phyloP scores from a whole-genome alignment of 2,888 invertebrate genomes.

The Vesta saturnalis region DNA sequence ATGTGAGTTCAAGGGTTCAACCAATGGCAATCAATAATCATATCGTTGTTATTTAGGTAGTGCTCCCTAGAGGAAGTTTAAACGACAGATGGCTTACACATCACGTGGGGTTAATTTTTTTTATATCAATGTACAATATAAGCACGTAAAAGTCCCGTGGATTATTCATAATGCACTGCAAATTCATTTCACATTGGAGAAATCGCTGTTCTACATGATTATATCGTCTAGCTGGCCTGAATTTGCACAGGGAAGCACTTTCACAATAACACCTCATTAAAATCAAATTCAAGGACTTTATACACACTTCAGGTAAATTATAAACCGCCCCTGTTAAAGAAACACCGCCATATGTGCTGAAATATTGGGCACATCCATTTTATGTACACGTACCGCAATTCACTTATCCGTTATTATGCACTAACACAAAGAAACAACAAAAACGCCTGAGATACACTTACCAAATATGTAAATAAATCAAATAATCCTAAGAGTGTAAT shows the following conservation, averaged over 20 bases:
- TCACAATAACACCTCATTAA: constrained; percentile 46
- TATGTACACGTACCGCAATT: constrained; percentile 20
- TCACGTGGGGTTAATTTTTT: constrained; percentile 17
- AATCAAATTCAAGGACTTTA: constrained; percentile 13
- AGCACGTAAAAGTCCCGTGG: constrained; percentile 3
- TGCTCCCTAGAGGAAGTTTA: constrained; percentile 27
- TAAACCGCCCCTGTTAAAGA: constrained; percentile 6
- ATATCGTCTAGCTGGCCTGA: constrained; percentile 42
- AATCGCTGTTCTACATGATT: constrained; percentile 46
- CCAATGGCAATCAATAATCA: constrained; percentile 35
- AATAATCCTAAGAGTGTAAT: constrained; percentile 18
- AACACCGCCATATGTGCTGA: constrained; percentile 20
- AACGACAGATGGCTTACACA: constrained; percentile 34
- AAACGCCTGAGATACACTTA: constrained; percentile 13
- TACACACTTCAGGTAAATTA: constrained; percentile 21
- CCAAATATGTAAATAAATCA: constrained; percentile 4
- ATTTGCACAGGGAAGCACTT: constrained; percentile 48
- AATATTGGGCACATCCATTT: constrained; percentile 14
- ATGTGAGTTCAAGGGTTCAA: constrained; percentile 36
- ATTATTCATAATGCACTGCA: constrained; percentile 14
- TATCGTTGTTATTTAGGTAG: constrained; percentile 33
- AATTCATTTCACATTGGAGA: constrained; percentile 40
- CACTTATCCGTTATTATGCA: constrained; percentile 29
- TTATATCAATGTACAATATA: not conserved
- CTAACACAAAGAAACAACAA: constrained; percentile 40